Evolutionary conservation across 2,797 vertebrate genomes (phyloP).

Genomic region (Clarias platycephalus): DNA sequence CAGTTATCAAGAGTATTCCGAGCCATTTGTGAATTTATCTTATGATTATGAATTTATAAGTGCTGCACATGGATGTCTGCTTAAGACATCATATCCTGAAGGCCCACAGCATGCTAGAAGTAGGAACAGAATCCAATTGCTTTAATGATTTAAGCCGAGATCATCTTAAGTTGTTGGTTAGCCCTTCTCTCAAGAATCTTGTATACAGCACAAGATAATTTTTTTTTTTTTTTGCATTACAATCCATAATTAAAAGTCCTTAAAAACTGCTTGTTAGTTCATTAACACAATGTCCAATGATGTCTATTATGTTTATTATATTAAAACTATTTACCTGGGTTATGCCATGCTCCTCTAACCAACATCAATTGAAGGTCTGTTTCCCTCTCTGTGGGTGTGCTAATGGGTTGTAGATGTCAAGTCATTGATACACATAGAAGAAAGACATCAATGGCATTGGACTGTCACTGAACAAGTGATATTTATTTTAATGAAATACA

Average conservation of each 20-base stretch:
- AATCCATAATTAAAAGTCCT: background rate
- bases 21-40: background rate
- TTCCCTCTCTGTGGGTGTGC: background rate
- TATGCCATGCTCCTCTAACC: conserved; percentile 9
- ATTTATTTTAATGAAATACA: background rate
- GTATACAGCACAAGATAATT: conserved; percentile 1
- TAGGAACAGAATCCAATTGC: conserved; percentile 73
- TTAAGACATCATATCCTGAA: conserved; percentile 70
- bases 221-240: background rate
- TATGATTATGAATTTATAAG: conserved; percentile 4
- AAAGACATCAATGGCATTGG: background rate
- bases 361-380: conserved; percentile 17
- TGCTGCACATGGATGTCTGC: conserved; percentile 48
- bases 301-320: background rate
- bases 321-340: background rate
- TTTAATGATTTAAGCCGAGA: conserved; percentile 73
- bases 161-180: conserved; percentile 64
- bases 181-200: conserved; percentile 44
- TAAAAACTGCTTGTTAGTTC: background rate
- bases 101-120: conserved; percentile 63
- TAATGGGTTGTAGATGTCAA: background rate
- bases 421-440: background rate
- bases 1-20: background rate
- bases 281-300: background rate
- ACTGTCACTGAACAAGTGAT: background rate